Percentiles rank a stretch among this genome's conserved stretches.
These are phyloP conservation scores for Noturus placidus DNA, from an alignment of 2,113 vertebrate genomes.

Conservation along the genomic window DNA sequence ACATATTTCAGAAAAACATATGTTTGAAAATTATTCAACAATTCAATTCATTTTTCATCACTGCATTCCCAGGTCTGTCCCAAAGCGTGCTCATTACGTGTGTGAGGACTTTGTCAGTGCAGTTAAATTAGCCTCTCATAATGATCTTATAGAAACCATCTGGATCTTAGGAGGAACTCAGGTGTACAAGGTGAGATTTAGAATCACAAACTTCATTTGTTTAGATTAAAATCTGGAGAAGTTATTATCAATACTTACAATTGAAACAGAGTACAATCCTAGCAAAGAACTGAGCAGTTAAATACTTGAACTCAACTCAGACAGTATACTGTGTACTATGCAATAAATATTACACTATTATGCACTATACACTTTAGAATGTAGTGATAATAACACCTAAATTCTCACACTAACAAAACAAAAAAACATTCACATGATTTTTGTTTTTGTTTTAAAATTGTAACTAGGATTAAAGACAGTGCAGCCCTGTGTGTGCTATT, in stretches of 20 bases:
- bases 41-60: neutral
- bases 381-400: neutral
- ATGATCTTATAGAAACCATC: constrained; percentile 72
- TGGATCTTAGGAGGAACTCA: constrained; percentile 73
- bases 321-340: neutral
- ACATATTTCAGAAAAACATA: neutral
- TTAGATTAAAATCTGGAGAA: neutral
- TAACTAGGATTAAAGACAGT: neutral
- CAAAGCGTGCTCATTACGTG: constrained; percentile 69
- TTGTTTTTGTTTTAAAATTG: neutral
- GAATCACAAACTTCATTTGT: neutral
- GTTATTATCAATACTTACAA: neutral
- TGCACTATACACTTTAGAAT: neutral
- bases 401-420: neutral
- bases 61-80: constrained; percentile 60
- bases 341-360: neutral
- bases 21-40: neutral
- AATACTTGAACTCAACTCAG: neutral
- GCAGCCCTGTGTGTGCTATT: neutral
- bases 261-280: neutral
- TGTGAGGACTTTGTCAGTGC: constrained; percentile 66
- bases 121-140: constrained; percentile 52
- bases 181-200: constrained; percentile 68
- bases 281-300: neutral
- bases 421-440: neutral